Evolutionary conservation across 2,888 invertebrate species (phyloP), one percentile per base, ranked within the genome.

Genomic region (Leptothorax acervorum): DNA sequence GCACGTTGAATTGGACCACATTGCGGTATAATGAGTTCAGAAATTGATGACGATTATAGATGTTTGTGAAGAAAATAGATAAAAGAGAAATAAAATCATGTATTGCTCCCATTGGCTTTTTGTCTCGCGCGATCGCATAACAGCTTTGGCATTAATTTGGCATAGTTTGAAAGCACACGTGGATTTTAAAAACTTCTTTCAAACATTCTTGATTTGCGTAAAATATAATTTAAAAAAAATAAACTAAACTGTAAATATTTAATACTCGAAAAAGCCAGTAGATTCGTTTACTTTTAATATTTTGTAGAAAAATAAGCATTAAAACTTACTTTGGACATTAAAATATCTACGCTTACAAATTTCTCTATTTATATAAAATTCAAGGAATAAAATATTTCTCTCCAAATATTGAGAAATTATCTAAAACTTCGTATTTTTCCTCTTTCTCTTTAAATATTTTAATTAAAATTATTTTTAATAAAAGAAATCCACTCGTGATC

Each of bases 81-180:
- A 57, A 74, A 53, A 75, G 35, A 35, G 12, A 65, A 48, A 70
- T 57, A 42, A 23, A 65, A 45, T 39, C 28, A 15, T 53, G 35
- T 65, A 48, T 65, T 42, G 15, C 15, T 65, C 28, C 51, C 9
- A 31, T 74, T 42, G 28, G 23, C 3, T 71, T 4, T 15, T 45
- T 57, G 70, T 57, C 35, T 51, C 60, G 39, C 68, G 68, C 65
- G 48, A 23, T 82, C 75, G 66, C 82, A 60, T 31, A 55, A 23
- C 66, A 83, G 70, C 68, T 82, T 86, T 78, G 71, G 68, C 55
- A 81, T 90, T 86, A 90, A 85, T 86, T 51, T 81, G 75, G 83
- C 89, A 35, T 83, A 84, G 79, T 87, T 73, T 76, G 65, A 42
- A 78, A 81, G 83, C 87, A 86, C 88, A 82, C 8, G 83, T 85